These are phyloP conservation scores for Micrastur ruficollis DNA, from an alignment of 2,797 vertebrate genomes.

Conservation along the genomic window DNA sequence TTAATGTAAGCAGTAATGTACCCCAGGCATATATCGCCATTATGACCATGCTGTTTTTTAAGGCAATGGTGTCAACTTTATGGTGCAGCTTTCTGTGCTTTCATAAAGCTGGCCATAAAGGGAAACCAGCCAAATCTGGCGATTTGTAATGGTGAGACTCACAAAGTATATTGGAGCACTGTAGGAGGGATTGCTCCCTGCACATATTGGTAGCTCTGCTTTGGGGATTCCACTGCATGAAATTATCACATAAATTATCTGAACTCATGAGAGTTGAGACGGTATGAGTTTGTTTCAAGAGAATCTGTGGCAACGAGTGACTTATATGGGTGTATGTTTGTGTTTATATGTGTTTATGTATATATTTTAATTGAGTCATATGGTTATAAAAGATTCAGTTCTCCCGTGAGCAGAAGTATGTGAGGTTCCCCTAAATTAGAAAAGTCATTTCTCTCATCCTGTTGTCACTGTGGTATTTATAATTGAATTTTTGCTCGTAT, in stretches of 20 bases:
- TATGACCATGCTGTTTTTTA: neutral
- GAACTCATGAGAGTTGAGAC: neutral
- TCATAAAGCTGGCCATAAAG: neutral
- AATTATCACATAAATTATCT: neutral
- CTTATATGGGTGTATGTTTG: neutral
- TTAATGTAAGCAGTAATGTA: neutral
- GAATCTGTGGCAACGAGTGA: neutral
- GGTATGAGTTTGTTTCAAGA: neutral
- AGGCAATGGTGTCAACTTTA: neutral
- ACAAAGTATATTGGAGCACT: neutral
- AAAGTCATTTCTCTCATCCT: neutral
- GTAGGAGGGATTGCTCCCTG: neutral
- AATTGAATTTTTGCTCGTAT: neutral
- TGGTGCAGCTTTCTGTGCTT: neutral
- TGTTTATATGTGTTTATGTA: neutral
- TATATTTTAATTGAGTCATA: neutral
- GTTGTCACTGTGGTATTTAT: neutral
- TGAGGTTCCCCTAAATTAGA: neutral
- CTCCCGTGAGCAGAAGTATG: neutral
- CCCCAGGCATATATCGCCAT: neutral
- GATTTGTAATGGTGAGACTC: neutral
- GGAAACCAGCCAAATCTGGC: neutral
- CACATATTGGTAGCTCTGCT: neutral
- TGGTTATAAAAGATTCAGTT: neutral
- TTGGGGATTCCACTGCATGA: neutral